Evolutionary conservation across 2,888 invertebrate species (phyloP).

Genomic region (Sturmia bella): DNA sequence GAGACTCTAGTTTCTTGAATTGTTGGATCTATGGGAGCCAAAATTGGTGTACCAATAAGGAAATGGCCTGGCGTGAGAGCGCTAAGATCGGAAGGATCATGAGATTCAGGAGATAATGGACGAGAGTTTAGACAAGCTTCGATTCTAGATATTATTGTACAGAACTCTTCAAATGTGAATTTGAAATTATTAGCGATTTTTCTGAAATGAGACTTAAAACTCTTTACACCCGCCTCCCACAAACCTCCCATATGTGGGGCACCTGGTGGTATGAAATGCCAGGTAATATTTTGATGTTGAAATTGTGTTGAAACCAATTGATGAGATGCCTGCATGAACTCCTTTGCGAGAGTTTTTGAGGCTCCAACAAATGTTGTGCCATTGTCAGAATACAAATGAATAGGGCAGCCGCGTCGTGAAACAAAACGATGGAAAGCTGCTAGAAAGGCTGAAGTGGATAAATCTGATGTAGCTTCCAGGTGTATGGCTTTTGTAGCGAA

Average conservation of each 20-base stretch:
- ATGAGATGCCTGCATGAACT: background rate
- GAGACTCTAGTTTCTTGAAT: too few species aligned
- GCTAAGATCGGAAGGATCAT: too few species aligned
- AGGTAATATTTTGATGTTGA: background rate
- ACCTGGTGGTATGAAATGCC: constrained; percentile 35
- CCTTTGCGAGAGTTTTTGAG: constrained; percentile 8
- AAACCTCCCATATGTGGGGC: too few species aligned
- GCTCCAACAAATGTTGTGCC: constrained; percentile 60
- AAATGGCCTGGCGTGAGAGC: too few species aligned
- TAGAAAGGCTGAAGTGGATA: constrained; percentile 51
- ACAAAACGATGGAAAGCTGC: constrained; percentile 52
- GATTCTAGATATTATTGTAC: constrained; percentile 24
- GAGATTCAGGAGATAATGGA: constrained; percentile 14
- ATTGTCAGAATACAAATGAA: constrained; percentile 57
- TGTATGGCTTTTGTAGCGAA: background rate
- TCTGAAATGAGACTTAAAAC: constrained; percentile 4
- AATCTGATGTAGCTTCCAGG: constrained; percentile 2
- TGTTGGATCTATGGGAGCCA: constrained; percentile 37
- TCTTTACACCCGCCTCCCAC: constrained; percentile 41
- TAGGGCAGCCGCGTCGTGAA: constrained; percentile 55
- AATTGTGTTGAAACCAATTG: too few species aligned
- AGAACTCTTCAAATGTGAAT: constrained; percentile 53
- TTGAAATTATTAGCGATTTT: constrained; percentile 17
- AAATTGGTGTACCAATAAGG: constrained; percentile 36
- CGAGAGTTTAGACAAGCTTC: constrained; percentile 50